Evolutionary conservation across 2,888 invertebrate species (phyloP).

Genomic region (Ditula angustiorana): DNA sequence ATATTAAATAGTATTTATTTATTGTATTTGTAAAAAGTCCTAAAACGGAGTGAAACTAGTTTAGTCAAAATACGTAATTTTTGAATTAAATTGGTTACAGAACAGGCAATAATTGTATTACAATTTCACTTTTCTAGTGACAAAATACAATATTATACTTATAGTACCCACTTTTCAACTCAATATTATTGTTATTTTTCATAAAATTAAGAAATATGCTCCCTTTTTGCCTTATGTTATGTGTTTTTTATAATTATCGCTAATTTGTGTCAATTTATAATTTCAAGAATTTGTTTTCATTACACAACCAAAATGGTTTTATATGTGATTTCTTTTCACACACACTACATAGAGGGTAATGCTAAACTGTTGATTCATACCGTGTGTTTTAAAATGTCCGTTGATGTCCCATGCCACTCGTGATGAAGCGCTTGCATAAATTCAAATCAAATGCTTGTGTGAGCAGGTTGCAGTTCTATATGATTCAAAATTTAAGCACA

Average conservation of each 20-base stretch:
- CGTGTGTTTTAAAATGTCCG: background rate
- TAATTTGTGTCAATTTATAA: slow-evolving; percentile 22
- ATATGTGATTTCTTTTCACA: slow-evolving; percentile 19
- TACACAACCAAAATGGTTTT: background rate
- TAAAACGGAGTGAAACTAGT: background rate
- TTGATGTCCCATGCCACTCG: background rate
- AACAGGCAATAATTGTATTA: too few relatives aligned
- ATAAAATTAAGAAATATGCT: slow-evolving; percentile 2
- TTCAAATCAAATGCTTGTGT: background rate
- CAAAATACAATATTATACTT: background rate
- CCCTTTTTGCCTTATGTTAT: slow-evolving; percentile 15
- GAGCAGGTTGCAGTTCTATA: background rate
- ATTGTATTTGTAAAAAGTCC: background rate
- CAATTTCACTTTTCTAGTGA: too few relatives aligned
- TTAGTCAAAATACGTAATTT: background rate
- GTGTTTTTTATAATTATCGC: slow-evolving; percentile 11
- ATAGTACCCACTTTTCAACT: slow-evolving; percentile 1
- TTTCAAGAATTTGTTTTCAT: slow-evolving; percentile 11
- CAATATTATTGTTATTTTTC: background rate
- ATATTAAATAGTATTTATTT: background rate
- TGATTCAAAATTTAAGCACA: background rate
- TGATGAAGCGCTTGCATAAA: background rate
- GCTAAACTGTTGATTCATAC: background rate
- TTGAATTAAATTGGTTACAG: too few relatives aligned
- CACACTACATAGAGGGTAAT: slow-evolving; percentile 20